These are phyloP conservation scores for Muscicapa comitata DNA, from an alignment of 2,797 vertebrate species.

Conservation along the genomic window DNA sequence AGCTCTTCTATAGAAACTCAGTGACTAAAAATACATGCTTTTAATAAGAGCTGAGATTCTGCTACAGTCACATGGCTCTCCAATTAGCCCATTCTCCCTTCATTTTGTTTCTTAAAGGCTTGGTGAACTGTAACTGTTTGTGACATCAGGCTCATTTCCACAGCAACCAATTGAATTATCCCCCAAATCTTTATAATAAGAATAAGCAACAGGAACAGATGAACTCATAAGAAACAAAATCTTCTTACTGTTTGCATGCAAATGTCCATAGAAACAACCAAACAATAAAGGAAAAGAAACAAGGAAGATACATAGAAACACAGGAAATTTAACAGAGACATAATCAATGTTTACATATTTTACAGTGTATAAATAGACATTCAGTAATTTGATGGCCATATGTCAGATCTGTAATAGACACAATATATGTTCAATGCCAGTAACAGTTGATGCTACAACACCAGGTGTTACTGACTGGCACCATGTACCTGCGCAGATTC, in stretches of 20 bases:
- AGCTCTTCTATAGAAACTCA: conserved; percentile 24
- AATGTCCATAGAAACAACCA: conserved; percentile 36
- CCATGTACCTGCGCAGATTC: not conserved
- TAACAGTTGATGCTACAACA: not conserved
- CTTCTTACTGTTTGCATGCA: conserved; percentile 15
- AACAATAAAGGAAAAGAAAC: conserved; percentile 4
- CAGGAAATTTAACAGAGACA: not conserved
- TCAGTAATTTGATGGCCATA: not conserved
- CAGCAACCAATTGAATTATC: conserved; percentile 54
- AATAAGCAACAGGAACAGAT: conserved; percentile 22
- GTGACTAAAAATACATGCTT: conserved; percentile 47
- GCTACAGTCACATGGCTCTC: conserved; percentile 1
- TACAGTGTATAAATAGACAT: not conserved
- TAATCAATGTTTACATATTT: not conserved
- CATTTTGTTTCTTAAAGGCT: conserved; percentile 1
- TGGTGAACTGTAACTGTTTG: conserved; percentile 26
- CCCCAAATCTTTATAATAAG: conserved; percentile 9
- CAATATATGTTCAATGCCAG: not conserved
- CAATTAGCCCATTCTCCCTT: conserved; percentile 28
- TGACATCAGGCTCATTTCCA: conserved; percentile 55
- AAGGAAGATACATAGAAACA: not conserved
- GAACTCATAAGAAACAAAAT: conserved; percentile 21
- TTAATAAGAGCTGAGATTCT: conserved; percentile 41
- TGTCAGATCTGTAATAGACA: not conserved
- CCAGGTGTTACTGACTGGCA: not conserved